Evolutionary conservation across 2,797 vertebrate genomes (phyloP).

Genomic region (Harpagifer antarcticus): DNA sequence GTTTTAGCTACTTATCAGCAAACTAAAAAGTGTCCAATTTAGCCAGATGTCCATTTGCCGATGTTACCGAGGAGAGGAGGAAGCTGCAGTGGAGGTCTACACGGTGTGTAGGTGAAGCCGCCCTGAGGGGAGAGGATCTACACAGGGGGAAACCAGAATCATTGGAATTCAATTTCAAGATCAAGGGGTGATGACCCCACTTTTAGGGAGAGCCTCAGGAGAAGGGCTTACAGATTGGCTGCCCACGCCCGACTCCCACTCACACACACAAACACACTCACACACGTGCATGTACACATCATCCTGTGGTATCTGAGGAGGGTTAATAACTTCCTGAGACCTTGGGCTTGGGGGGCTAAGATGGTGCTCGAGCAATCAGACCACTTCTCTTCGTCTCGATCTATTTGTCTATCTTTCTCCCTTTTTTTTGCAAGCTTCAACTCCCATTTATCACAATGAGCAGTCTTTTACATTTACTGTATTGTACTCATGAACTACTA

Average conservation of each 20-base stretch:
- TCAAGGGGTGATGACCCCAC: constrained; percentile 79
- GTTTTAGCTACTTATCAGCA: constrained; percentile 7
- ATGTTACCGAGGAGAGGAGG: constrained; percentile 31
- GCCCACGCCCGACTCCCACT: constrained; percentile 62
- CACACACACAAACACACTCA: constrained; percentile 30
- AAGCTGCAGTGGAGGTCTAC: constrained; percentile 42
- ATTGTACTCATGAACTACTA: constrained; percentile 24
- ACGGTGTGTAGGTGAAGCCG: constrained; percentile 64
- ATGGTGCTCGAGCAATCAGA: constrained; percentile 31
- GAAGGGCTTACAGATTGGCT: constrained; percentile 70
- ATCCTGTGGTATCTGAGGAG: constrained; percentile 61
- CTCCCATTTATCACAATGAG: constrained; percentile 37
- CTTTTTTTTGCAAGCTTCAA: constrained; percentile 1
- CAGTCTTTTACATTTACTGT: constrained; percentile 28
- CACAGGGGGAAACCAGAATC: constrained; percentile 67
- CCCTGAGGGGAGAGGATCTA: constrained; percentile 65
- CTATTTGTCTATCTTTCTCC: constrained; percentile 34
- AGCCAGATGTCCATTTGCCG: constrained; percentile 33
- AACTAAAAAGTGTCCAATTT: constrained; percentile 6
- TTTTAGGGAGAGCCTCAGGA: constrained; percentile 77
- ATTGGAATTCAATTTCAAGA: constrained; percentile 83
- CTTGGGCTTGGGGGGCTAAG: constrained; percentile 47
- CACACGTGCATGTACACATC: constrained; percentile 44
- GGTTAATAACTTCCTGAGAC: constrained; percentile 80
- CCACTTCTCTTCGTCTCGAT: constrained; percentile 35